phyloP scores from a whole-genome alignment of 2,797 vertebrate species.

The Rhinogobio ventralis region DNA sequence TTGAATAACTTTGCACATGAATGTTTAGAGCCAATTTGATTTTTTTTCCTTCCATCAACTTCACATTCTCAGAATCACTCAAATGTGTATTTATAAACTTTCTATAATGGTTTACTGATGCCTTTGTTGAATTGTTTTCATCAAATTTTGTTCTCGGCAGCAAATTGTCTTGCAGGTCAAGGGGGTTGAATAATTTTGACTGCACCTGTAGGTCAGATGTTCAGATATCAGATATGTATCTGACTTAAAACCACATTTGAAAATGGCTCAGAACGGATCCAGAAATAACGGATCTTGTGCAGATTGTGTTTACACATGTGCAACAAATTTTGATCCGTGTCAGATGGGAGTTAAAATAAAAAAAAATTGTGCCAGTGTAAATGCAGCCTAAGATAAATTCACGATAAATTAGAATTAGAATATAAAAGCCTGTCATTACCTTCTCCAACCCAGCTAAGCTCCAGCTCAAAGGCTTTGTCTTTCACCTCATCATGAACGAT shows the following conservation, averaged over 20 bases:
- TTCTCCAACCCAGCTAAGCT: constrained; percentile 99
- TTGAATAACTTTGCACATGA: too few relatives aligned
- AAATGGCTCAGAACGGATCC: background rate
- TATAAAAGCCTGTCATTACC: constrained; percentile 70
- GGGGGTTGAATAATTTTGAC: too few relatives aligned
- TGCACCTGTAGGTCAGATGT: background rate
- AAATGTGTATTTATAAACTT: too few relatives aligned
- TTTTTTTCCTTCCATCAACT: too few relatives aligned
- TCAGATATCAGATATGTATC: background rate
- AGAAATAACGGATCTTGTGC: background rate
- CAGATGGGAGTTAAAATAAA: background rate
- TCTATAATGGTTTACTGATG: too few relatives aligned
- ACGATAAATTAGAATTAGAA: background rate
- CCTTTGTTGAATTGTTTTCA: too few relatives aligned
- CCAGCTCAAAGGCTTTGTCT: constrained; percentile 97
- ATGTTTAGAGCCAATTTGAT: too few relatives aligned
- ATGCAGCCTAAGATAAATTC: background rate
- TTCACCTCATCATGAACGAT: constrained; percentile 99
- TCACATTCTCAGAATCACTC: too few relatives aligned
- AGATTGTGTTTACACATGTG: background rate
- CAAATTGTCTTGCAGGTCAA: too few relatives aligned
- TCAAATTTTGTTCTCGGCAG: too few relatives aligned
- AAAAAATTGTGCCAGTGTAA: background rate
- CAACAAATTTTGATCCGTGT: background rate
- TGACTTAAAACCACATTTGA: background rate